Conservation (phyloP, 2,797 vertebrate species). For the Hozukius guyotensis region DNA sequence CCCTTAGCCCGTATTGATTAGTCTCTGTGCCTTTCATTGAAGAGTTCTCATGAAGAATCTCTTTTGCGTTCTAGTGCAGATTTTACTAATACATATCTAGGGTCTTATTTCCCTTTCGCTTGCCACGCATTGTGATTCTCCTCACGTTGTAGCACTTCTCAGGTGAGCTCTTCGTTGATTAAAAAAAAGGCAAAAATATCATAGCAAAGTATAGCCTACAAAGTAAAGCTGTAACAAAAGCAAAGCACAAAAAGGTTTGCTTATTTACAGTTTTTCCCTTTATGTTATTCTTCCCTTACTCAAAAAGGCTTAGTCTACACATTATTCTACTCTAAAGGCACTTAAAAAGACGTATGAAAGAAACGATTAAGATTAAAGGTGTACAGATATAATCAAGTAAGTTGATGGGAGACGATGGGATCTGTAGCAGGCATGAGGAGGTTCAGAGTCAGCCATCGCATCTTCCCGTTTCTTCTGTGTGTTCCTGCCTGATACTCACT, state of each 20-base stretch:
- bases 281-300: constrained; percentile 42
- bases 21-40: constrained; percentile 30
- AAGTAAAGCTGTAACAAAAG: constrained; percentile 63
- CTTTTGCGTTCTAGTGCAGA: constrained; percentile 30
- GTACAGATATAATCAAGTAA: constrained; percentile 74
- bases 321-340: constrained; percentile 89
- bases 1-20: constrained; percentile 30
- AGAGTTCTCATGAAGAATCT: constrained; percentile 7
- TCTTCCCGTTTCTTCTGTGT: constrained; percentile 24
- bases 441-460: constrained; percentile 37
- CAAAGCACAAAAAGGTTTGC: constrained; percentile 29
- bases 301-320: constrained; percentile 66
- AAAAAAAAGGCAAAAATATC: constrained; percentile 50
- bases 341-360: constrained; percentile 85
- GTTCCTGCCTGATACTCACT: constrained; percentile 18
- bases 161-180: constrained; percentile 30
- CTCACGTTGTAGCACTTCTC: constrained; percentile 57
- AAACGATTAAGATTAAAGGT: constrained; percentile 76
- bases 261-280: constrained; percentile 57
- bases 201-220: constrained; percentile 59
- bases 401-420: constrained; percentile 47
- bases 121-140: constrained; percentile 10
- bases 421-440: constrained; percentile 52
- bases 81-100: constrained; percentile 28
- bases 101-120: constrained; percentile 11